phyloP scores from a whole-genome alignment of 1,140 invertebrate genomes.

The Bemisia tabaci region DNA sequence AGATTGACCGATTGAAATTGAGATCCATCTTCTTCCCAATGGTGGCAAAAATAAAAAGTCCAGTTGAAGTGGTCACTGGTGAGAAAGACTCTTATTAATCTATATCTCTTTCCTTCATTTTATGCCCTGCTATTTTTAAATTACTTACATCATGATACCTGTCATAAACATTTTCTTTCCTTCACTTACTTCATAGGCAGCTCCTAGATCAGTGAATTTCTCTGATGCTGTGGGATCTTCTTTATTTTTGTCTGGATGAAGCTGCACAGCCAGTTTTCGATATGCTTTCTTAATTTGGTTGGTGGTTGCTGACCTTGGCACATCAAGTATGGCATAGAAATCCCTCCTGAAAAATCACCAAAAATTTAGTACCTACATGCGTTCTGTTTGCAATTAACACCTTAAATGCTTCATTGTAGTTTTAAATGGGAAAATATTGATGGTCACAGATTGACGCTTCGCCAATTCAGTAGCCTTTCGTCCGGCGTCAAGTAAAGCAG shows the following conservation, averaged over 20 bases:
- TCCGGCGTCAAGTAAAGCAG: no score
- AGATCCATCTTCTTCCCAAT: no score
- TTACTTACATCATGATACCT: no score
- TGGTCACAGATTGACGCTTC: no score
- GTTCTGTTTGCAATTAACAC: neutral
- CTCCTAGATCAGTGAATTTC: constrained; percentile 93
- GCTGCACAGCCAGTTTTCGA: constrained; percentile 82
- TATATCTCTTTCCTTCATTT: no score
- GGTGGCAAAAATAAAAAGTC: no score
- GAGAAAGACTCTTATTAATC: no score
- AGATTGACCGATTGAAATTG: no score
- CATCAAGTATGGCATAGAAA: constrained; percentile 89
- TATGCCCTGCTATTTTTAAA: no score
- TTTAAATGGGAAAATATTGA: neutral
- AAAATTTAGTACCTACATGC: neutral
- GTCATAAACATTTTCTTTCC: no score
- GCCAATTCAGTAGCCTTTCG: no score
- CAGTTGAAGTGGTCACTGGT: no score
- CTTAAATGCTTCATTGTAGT: neutral
- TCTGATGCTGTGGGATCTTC: constrained; percentile 81
- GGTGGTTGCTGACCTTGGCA: constrained; percentile 64
- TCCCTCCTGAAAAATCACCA: constrained; percentile 42
- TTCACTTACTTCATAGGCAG: constrained; percentile 85
- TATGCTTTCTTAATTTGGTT: constrained; percentile 99
- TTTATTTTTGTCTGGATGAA: constrained; percentile 97